Percentiles rank a stretch among this genome's conserved stretches.
These are phyloP conservation scores for Calephelis virginiensis DNA, from an alignment of 1,140 invertebrate genomes.

Conservation along the genomic window DNA sequence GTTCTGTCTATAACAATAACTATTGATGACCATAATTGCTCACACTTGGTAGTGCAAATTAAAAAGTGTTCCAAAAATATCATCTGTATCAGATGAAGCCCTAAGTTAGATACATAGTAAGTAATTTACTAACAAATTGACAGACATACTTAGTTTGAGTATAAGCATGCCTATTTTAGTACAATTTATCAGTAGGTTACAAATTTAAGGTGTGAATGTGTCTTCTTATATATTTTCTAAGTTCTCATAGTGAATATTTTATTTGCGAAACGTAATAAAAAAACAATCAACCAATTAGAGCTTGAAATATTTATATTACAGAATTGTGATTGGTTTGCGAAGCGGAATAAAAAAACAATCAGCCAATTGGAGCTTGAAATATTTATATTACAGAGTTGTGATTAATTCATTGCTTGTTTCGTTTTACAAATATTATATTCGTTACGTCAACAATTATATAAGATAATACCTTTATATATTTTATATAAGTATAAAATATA, in stretches of 20 bases:
- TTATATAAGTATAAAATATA: slow-evolving; percentile 2
- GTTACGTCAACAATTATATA: neutral
- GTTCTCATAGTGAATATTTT: neutral
- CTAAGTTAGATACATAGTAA: slow-evolving; percentile 64
- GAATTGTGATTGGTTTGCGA: neutral
- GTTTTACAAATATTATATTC: too few relatives aligned
- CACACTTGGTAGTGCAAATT: slow-evolving; percentile 62
- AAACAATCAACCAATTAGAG: neutral
- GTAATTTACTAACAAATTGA: slow-evolving; percentile 65
- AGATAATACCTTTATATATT: neutral
- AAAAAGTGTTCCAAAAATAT: slow-evolving; percentile 58
- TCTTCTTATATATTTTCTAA: slow-evolving; percentile 25
- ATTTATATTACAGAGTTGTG: neutral
- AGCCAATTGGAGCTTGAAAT: neutral
- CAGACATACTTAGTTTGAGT: slow-evolving; percentile 56
- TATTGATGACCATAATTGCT: slow-evolving; percentile 48
- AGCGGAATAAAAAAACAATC: neutral
- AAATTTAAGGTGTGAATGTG: slow-evolving; percentile 52
- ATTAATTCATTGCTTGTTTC: neutral
- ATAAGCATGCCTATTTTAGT: slow-evolving; percentile 75
- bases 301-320: neutral
- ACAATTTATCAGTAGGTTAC: slow-evolving; percentile 65
- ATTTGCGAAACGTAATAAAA: neutral
- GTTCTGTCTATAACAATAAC: too few relatives aligned
- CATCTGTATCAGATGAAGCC: slow-evolving; percentile 77